These are phyloP conservation scores for Atta colombica DNA, from an alignment of 1,140 invertebrate species.

Conservation along the genomic window DNA sequence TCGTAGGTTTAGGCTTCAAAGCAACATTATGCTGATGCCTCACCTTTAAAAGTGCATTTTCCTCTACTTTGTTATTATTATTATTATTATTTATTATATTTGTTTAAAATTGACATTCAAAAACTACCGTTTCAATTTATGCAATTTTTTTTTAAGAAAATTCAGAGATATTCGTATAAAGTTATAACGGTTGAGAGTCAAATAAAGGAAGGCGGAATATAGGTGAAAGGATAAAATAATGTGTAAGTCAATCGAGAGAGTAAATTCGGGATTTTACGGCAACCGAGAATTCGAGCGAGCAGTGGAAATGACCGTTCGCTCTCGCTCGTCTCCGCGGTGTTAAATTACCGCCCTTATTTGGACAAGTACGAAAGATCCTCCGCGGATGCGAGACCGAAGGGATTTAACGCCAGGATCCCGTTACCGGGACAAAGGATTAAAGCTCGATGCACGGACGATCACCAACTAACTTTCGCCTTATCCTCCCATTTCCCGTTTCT, in stretches of 20 bases:
- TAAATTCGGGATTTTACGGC: constrained; percentile 34
- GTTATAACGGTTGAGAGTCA: background rate
- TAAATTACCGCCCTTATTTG: constrained; percentile 60
- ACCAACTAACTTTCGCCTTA: constrained; percentile 63
- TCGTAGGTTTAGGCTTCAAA: too few species aligned
- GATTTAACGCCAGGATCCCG: constrained; percentile 61
- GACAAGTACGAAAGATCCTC: constrained; percentile 63
- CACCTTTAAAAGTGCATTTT: too few species aligned
- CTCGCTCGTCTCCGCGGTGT: constrained; percentile 30
- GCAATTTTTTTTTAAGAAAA: background rate
- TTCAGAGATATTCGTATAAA: background rate
- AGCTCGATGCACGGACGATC: constrained; percentile 64
- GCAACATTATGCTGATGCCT: too few species aligned
- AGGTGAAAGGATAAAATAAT: constrained; percentile 14
- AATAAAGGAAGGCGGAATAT: background rate
- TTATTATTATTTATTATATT: background rate
- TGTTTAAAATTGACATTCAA: background rate
- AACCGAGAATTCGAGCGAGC: background rate
- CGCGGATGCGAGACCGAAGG: constrained; percentile 58
- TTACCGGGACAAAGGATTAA: constrained; percentile 64
- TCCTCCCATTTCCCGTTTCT: constrained; percentile 63
- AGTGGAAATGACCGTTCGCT: constrained; percentile 49
- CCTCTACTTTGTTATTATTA: too few species aligned
- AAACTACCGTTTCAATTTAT: background rate
- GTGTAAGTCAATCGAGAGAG: constrained; percentile 30